A percentile compares a stretch with the other conserved stretches of the same genome.
Conservation (phyloP, 1,140 invertebrate species). For the Agrypnia vestita region DNA sequence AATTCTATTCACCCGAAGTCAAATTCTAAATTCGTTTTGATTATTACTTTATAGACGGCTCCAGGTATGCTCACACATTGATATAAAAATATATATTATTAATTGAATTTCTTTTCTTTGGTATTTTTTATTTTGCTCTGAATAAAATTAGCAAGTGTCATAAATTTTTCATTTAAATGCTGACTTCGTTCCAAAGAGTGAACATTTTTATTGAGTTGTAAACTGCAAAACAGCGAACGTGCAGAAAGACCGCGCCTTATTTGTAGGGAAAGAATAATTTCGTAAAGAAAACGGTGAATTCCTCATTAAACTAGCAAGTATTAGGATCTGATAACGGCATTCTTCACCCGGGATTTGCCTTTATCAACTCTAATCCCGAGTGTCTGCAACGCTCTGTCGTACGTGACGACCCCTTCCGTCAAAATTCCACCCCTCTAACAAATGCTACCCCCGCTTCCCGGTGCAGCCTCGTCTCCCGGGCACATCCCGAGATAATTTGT, state of each 20-base stretch:
- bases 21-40: too few relatives aligned
- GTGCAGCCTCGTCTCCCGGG: not conserved
- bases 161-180: too few relatives aligned
- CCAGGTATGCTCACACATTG: too few relatives aligned
- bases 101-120: too few relatives aligned
- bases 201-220: conserved; percentile 21
- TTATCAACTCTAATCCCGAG: conserved; percentile 59
- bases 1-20: too few relatives aligned
- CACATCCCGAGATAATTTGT: conserved; percentile 67
- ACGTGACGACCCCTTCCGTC: conserved; percentile 53
- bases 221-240: conserved; percentile 28
- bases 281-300: conserved; percentile 53
- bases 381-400: conserved; percentile 54
- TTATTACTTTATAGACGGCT: too few relatives aligned
- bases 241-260: not conserved
- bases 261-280: conserved; percentile 20
- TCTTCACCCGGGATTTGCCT: conserved; percentile 49
- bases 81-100: too few relatives aligned
- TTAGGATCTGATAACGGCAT: conserved; percentile 51
- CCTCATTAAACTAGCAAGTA: conserved; percentile 52
- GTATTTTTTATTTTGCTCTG: too few relatives aligned
- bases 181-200: too few relatives aligned
- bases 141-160: too few relatives aligned
- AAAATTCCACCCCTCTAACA: conserved; percentile 10
- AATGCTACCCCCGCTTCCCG: conserved; percentile 16